These are phyloP conservation scores for Monopterus albus DNA, from an alignment of 2,113 vertebrate genomes.

Conservation along the genomic window DNA sequence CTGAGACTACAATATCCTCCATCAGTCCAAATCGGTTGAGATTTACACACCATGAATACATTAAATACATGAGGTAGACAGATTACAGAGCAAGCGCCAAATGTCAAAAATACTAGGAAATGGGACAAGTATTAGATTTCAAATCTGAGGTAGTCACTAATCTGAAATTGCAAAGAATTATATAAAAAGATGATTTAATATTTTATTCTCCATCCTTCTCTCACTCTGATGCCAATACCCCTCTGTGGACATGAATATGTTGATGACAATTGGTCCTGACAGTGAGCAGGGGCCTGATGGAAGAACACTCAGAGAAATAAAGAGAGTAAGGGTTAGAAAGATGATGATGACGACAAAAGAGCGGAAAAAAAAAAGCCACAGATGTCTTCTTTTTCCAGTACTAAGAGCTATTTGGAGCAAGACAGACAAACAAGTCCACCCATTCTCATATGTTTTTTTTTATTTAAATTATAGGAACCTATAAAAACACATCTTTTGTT, in stretches of 20 bases:
- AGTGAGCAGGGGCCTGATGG: constrained; percentile 56
- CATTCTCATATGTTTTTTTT: not conserved
- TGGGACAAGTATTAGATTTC: not conserved
- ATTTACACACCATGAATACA: constrained; percentile 34
- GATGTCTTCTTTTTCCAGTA: constrained; percentile 67
- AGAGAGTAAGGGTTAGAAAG: constrained; percentile 26
- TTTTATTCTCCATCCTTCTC: constrained; percentile 19
- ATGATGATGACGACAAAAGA: constrained; percentile 11
- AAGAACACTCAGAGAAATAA: constrained; percentile 30
- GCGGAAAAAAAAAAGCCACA: constrained; percentile 7
- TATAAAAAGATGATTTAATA: constrained; percentile 15
- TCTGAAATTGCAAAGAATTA: constrained; percentile 4
- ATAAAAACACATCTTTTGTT: too few relatives aligned
- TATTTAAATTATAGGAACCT: too few relatives aligned
- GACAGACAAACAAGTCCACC: not conserved
- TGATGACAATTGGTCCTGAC: constrained; percentile 72
- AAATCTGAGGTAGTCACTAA: not conserved
- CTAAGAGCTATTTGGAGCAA: constrained; percentile 54
- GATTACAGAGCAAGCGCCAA: constrained; percentile 21
- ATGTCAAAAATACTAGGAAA: constrained; percentile 9
- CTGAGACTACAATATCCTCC: not conserved
- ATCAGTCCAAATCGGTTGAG: constrained; percentile 35
- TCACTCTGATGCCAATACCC: constrained; percentile 6
- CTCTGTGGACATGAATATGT: constrained; percentile 45
- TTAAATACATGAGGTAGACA: constrained; percentile 29